These are phyloP conservation scores for Lamprotornis superbus DNA, from an alignment of 2,113 vertebrate genomes.

Conservation along the genomic window DNA sequence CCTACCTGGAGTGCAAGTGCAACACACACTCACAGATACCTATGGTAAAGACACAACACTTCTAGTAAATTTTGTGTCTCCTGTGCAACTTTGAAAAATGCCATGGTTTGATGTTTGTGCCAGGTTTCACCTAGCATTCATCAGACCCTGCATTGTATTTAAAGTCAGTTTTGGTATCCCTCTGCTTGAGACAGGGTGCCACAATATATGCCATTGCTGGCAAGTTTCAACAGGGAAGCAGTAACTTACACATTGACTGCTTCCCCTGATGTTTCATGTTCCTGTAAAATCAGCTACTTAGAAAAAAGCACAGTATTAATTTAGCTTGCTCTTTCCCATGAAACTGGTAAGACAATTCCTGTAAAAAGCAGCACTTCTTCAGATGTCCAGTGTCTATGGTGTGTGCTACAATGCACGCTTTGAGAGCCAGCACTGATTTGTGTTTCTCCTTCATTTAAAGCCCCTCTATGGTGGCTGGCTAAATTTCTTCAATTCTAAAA, in stretches of 20 bases:
- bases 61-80: neutral
- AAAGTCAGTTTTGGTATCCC: neutral
- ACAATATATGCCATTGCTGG: slow-evolving; percentile 5
- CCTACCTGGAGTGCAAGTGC: neutral
- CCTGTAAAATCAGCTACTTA: slow-evolving; percentile 40
- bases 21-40: neutral
- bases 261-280: slow-evolving; percentile 14
- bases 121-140: neutral
- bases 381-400: neutral
- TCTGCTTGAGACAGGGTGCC: slow-evolving; percentile 18
- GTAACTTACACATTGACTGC: slow-evolving; percentile 1
- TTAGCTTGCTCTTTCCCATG: slow-evolving; percentile 13
- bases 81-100: neutral
- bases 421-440: slow-evolving; percentile 24
- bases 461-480: slow-evolving; percentile 19
- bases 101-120: neutral
- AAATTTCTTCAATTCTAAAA: slow-evolving; percentile 11
- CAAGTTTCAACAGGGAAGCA: slow-evolving; percentile 13
- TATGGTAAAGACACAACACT: neutral
- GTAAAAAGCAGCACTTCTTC: slow-evolving; percentile 2
- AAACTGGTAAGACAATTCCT: neutral
- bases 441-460: slow-evolving; percentile 34
- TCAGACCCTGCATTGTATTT: slow-evolving; percentile 1
- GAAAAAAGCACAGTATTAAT: neutral
- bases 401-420: neutral